phyloP scores from a whole-genome alignment of 2,113 vertebrate species.

The Phylloscopus trochiloides region DNA sequence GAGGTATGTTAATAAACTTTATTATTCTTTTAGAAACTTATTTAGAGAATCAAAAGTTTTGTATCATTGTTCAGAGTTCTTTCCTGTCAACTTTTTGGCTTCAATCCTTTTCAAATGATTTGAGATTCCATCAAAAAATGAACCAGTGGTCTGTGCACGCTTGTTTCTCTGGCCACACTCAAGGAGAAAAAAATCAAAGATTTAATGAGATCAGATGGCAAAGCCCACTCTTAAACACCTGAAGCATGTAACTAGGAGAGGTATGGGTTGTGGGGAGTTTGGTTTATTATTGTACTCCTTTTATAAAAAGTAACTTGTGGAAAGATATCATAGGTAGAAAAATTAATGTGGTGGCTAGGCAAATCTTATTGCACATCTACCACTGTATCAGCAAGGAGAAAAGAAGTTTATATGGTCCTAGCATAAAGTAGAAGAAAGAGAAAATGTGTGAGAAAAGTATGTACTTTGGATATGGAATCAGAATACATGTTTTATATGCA shows the following conservation, averaged over 20 bases:
- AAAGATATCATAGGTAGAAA: neutral
- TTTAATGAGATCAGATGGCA: neutral
- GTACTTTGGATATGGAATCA: neutral
- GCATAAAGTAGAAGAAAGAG: neutral
- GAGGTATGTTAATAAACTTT: constrained; percentile 78
- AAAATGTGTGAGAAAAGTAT: neutral
- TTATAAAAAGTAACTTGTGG: neutral
- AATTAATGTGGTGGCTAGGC: neutral
- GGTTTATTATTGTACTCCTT: neutral
- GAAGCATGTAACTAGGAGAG: neutral
- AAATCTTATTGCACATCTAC: neutral
- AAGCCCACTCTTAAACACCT: neutral
- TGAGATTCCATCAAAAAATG: neutral
- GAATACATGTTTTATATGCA: neutral
- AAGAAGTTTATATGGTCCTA: neutral
- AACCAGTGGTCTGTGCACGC: neutral
- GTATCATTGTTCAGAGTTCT: neutral
- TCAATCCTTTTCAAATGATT: neutral
- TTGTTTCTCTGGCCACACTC: neutral
- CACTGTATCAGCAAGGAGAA: neutral
- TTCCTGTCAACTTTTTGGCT: neutral
- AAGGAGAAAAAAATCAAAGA: neutral
- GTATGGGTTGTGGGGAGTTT: neutral
- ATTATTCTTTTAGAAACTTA: neutral
- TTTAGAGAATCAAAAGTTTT: neutral